phyloP scores from a whole-genome alignment of 2,797 vertebrate genomes.

The Babyrousa celebensis region DNA sequence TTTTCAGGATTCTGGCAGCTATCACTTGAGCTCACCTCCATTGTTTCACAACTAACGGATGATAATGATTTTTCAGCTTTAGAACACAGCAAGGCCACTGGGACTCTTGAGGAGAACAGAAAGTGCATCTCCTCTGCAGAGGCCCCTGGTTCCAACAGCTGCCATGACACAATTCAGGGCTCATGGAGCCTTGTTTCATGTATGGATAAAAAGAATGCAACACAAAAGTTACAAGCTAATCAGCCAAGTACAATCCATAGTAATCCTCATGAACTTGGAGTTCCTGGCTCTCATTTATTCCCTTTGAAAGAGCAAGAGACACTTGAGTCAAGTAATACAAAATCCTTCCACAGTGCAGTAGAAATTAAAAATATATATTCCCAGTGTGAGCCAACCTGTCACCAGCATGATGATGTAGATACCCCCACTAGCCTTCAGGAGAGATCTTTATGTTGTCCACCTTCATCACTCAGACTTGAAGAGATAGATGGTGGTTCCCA shows the following conservation, averaged over 20 bases:
- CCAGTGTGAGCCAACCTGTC: conserved; percentile 48
- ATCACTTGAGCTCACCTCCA: conserved; percentile 90
- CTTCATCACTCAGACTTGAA: neutral
- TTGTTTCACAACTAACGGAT: conserved; percentile 85
- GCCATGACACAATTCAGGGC: conserved; percentile 66
- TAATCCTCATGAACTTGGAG: conserved; percentile 22
- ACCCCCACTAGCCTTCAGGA: conserved; percentile 54
- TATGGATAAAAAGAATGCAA: conserved; percentile 66
- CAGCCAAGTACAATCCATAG: neutral
- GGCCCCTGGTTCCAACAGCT: conserved; percentile 55
- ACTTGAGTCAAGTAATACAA: conserved; percentile 49
- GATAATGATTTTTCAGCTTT: conserved; percentile 82
- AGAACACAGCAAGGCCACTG: conserved; percentile 75
- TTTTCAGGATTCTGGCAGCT: conserved; percentile 88
- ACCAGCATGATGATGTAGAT: conserved; percentile 55
- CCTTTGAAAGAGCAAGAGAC: conserved; percentile 64
- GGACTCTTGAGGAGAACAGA: conserved; percentile 79
- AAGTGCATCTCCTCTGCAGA: conserved; percentile 72
- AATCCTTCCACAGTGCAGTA: conserved; percentile 61
- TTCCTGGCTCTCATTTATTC: conserved; percentile 47
- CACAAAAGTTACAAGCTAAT: conserved; percentile 75
- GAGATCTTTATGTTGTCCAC: neutral
- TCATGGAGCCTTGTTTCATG: conserved; percentile 75
- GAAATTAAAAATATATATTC: conserved; percentile 69
- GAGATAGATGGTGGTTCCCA: conserved; percentile 65